Conservation (phyloP, 2,888 invertebrate species). For the Augiades crinisus region DNA sequence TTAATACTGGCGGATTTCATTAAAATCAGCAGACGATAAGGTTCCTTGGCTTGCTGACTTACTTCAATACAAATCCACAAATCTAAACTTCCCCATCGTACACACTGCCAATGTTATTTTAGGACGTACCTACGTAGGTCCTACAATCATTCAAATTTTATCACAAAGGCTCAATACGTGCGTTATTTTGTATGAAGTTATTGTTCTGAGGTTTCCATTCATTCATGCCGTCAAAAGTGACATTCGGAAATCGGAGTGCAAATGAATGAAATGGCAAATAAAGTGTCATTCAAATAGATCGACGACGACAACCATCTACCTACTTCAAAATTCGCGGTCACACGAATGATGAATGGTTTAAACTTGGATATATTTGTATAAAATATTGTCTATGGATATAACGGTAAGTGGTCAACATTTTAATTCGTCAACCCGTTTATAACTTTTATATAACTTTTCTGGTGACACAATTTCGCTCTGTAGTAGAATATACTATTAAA, state of each 20-base stretch:
- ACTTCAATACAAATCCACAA: too few species aligned
- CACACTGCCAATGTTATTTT: not conserved
- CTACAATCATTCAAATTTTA: slow-evolving; percentile 4
- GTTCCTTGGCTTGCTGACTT: too few species aligned
- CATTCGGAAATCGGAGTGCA: not conserved
- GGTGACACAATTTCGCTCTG: too few species aligned
- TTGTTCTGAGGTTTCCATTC: too few species aligned
- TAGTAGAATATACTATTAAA: too few species aligned
- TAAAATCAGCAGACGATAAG: not conserved
- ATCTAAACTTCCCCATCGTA: not conserved
- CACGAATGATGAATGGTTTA: not conserved
- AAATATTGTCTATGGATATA: too few species aligned
- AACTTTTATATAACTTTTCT: too few species aligned
- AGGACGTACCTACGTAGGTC: slow-evolving; percentile 3
- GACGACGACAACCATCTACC: not conserved
- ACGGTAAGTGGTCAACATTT: too few species aligned
- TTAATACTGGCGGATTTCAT: too few species aligned
- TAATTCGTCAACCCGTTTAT: too few species aligned
- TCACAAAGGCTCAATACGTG: not conserved
- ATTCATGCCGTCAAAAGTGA: slow-evolving; percentile 6
- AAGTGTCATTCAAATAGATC: not conserved
- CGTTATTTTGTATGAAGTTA: not conserved
- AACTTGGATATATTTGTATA: too few species aligned
- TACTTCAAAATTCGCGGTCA: not conserved
- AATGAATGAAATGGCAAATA: not conserved